These are phyloP conservation scores for Distichodus sexfasciatus DNA, from an alignment of 2,797 vertebrate species.

Conservation along the genomic window DNA sequence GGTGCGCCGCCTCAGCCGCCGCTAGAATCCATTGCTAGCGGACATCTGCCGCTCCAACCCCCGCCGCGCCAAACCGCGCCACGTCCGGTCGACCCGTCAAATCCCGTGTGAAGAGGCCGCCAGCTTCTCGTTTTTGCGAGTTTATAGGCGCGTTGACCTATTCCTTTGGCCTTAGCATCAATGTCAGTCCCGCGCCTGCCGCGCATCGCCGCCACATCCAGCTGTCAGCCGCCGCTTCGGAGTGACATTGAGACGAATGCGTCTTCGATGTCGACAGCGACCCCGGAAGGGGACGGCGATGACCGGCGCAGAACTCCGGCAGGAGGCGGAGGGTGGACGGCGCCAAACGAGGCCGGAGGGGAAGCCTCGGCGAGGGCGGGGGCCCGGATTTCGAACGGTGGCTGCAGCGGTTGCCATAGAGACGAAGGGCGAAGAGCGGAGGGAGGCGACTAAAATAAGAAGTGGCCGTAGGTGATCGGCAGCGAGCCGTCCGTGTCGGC, in stretches of 20 bases:
- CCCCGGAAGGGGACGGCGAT: conserved; percentile 54
- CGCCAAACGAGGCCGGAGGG: conserved; percentile 59
- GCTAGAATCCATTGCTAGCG: conserved; percentile 66
- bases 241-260: conserved; percentile 54
- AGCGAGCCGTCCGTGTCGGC: conserved; percentile 34
- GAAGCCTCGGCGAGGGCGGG: conserved; percentile 45
- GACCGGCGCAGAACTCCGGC: conserved; percentile 65
- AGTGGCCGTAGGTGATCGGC: conserved; percentile 57
- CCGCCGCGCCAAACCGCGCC: conserved; percentile 67
- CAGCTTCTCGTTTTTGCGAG: conserved; percentile 64
- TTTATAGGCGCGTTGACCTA: conserved; percentile 76
- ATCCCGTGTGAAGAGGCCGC: conserved; percentile 39
- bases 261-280: conserved; percentile 34
- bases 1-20: conserved; percentile 45
- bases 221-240: conserved; percentile 55
- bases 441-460: conserved; percentile 63
- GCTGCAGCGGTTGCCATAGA: conserved; percentile 76
- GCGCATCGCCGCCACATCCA: conserved; percentile 55
- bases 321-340: too few relatives aligned
- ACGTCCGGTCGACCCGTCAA: conserved; percentile 62
- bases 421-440: conserved; percentile 66
- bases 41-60: conserved; percentile 77
- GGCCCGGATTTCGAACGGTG: conserved; percentile 66
- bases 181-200: conserved; percentile 61
- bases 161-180: conserved; percentile 76